Evolutionary conservation across 2,113 vertebrate species (phyloP).

Genomic region (Sorex fumeus): DNA sequence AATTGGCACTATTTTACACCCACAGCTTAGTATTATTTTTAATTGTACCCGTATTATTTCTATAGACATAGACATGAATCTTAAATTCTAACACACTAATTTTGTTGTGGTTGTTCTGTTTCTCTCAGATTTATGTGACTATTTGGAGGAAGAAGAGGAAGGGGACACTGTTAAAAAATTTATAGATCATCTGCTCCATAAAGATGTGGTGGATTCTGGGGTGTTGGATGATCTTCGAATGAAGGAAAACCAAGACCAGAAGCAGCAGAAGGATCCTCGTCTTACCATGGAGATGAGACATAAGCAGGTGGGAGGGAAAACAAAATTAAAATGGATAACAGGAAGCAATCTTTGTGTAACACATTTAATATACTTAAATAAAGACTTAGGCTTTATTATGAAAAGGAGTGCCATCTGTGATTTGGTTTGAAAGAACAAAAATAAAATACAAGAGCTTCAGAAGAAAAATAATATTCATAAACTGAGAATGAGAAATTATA

Average conservation of each 20-base stretch:
- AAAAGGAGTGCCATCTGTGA: slow-evolving; percentile 84
- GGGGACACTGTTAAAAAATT: slow-evolving; percentile 89
- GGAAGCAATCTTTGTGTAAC: slow-evolving; percentile 81
- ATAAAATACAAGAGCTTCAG: slow-evolving; percentile 84
- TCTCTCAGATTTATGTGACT: slow-evolving; percentile 92
- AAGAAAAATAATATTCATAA: slow-evolving; percentile 82
- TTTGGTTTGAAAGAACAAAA: slow-evolving; percentile 85
- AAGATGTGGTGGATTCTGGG: slow-evolving; percentile 89
- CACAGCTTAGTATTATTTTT: slow-evolving; percentile 50
- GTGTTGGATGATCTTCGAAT: slow-evolving; percentile 88
- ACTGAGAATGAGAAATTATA: slow-evolving; percentile 75
- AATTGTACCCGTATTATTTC: slow-evolving; percentile 54
- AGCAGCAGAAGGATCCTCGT: slow-evolving; percentile 89
- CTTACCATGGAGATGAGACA: slow-evolving; percentile 96
- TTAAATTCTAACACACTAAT: slow-evolving; percentile 24
- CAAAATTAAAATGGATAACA: slow-evolving; percentile 83
- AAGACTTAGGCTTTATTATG: slow-evolving; percentile 84
- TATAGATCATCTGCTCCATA: slow-evolving; percentile 94
- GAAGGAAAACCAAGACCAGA: slow-evolving; percentile 88
- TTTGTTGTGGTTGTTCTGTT: slow-evolving; percentile 66
- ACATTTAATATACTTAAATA: slow-evolving; percentile 87
- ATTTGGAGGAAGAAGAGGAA: slow-evolving; percentile 93
- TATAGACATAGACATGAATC: slow-evolving; percentile 63
- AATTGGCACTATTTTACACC: slow-evolving; percentile 42
- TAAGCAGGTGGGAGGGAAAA: slow-evolving; percentile 90